Base-by-base conservation (phyloP, 2,888 invertebrate species). In the Rhamnusium bicolor region DNA sequence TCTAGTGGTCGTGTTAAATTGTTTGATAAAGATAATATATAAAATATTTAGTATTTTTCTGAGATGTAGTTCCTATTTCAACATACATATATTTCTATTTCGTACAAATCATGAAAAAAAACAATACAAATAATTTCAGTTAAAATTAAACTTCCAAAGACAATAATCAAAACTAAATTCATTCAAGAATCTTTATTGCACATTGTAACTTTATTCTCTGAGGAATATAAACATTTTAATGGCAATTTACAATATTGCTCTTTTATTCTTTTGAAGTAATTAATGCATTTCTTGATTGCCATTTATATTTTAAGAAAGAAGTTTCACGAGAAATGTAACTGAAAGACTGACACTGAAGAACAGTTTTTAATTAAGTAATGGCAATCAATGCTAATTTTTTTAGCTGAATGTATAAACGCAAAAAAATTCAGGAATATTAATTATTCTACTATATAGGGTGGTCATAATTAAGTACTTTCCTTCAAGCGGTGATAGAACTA, bases 281-380 rank as follows among this genome's bases (percentile, higher is more conserved):
- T 56, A 56, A 56, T 24, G 54, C 6, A 56, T 24, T 56, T 56
- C 54, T 56, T 56, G 54, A 56, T 56, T 56, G 27, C 27, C 14
- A 27, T 56, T 56, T 56, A 27, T 5, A 5, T 27, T n/a, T 24
- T 14, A 27, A 27, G n/a, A n/a, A n/a, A 12, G 14, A 24, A 56
- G 14, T 56, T 56, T 14, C 14, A n/a, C 14, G 14, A 56, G 14
- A 24, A 27, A 3, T 40, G 14, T n/a, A 24, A 14, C 16, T 5
- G 14, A 24, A 27, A 56, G 5, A 56, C 7, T 27, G 14, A 56
- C 0, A 21, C n/a, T 24, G 12, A 4, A 16, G 16, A 24, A 27
- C 19, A 54, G n/a, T 56, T 27, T 56, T 56, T 56, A 56, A 27
- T 56, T 27, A 56, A n/a, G 1, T 14, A 54, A 27, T 27, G 54